phyloP scores from a whole-genome alignment of 30 jellyfish, hydroid and myxozoan species.

The Nemopilema nomurai region DNA sequence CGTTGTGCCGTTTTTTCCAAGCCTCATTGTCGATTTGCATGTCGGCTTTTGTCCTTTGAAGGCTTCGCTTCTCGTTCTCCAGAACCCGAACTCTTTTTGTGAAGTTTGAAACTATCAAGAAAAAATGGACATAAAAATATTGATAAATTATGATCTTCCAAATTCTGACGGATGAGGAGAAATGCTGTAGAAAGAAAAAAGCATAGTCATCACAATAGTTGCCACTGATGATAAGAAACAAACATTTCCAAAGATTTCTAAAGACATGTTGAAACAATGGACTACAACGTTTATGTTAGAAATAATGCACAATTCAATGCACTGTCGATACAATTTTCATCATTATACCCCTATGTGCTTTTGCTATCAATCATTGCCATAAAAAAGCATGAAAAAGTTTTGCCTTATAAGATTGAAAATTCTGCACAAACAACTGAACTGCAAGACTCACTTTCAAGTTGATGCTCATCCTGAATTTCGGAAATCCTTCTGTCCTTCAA shows the following conservation, averaged over 20 bases:
- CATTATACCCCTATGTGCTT: too few species aligned
- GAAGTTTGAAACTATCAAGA: conserved; percentile 6
- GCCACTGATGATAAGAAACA: too few species aligned
- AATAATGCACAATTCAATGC: too few species aligned
- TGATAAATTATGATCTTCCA: neutral
- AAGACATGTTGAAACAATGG: too few species aligned
- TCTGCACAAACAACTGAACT: neutral
- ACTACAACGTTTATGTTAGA: too few species aligned
- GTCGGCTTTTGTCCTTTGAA: conserved; percentile 12
- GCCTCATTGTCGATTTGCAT: conserved; percentile 44
- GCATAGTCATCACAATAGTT: too few species aligned
- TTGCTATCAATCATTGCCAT: too few species aligned
- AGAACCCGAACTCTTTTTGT: conserved; percentile 26
- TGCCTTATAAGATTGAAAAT: neutral
- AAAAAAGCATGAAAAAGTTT: neutral
- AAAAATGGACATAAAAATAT: neutral
- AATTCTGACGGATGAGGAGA: neutral
- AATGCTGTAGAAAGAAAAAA: neutral
- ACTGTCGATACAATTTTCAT: too few species aligned
- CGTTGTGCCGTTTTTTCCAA: conserved; percentile 44
- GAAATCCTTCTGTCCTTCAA: conserved; percentile 60
- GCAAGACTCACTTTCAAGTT: conserved; percentile 24
- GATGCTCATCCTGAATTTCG: conserved; percentile 42
- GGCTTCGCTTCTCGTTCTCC: conserved; percentile 42
- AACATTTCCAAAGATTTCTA: too few species aligned